Conservation (phyloP, 2,113 vertebrate species). For the Danionella cerebrum region DNA sequence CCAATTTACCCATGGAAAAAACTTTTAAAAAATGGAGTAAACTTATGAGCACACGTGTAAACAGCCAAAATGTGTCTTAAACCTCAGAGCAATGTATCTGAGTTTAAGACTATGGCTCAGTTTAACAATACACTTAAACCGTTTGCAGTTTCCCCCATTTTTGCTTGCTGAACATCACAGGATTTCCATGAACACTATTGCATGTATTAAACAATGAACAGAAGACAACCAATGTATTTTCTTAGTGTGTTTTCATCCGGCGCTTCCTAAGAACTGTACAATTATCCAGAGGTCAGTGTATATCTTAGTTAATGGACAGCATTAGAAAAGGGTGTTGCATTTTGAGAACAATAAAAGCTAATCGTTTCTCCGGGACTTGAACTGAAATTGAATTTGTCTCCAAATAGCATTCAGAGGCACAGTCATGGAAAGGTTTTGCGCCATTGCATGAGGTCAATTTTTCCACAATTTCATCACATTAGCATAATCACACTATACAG, state of each 20-base stretch:
- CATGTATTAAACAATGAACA: background rate
- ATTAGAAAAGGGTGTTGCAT: background rate
- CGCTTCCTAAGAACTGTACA: background rate
- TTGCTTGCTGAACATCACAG: too few species aligned
- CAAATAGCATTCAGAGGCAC: background rate
- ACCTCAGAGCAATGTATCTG: too few species aligned
- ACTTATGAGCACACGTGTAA: too few species aligned
- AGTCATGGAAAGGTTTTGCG: background rate
- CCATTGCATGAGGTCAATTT: background rate
- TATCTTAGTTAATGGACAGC: background rate
- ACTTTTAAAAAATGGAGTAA: too few species aligned
- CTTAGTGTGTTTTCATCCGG: background rate
- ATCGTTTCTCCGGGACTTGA: background rate
- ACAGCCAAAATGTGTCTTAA: too few species aligned
- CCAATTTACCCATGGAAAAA: too few species aligned
- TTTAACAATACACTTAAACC: too few species aligned
- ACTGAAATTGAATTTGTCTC: background rate
- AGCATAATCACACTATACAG: constrained; percentile 19
- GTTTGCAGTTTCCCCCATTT: too few species aligned
- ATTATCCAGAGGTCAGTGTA: background rate
- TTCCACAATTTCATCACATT: constrained; percentile 29
- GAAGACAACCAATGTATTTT: background rate
- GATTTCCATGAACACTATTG: too few species aligned
- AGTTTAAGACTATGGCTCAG: too few species aligned
- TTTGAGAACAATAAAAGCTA: background rate